Evolutionary conservation across 2,113 vertebrate species (phyloP).

Genomic region (Dasyornis broadbenti): DNA sequence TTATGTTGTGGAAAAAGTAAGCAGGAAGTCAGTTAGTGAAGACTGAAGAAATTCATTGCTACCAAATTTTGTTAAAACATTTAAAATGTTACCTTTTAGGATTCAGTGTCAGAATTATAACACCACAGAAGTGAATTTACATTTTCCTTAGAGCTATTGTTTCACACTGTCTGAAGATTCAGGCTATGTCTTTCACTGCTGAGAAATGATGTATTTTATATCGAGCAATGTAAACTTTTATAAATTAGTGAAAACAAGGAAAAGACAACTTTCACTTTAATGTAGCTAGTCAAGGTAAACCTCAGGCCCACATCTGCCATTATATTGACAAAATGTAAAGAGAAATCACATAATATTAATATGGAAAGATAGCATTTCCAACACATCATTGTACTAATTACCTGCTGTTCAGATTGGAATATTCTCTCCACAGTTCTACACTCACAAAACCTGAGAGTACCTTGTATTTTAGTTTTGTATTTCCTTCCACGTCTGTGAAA

Average conservation of each 20-base stretch:
- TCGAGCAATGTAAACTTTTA: slow-evolving; percentile 43
- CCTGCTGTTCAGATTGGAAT: background rate
- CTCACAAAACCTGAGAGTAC: background rate
- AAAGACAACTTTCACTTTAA: background rate
- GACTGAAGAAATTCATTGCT: background rate
- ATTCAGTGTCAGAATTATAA: slow-evolving; percentile 38
- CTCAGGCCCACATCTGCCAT: background rate
- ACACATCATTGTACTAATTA: background rate
- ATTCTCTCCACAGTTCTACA: background rate
- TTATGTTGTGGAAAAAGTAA: background rate
- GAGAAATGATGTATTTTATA: slow-evolving; percentile 42
- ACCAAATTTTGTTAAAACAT: slow-evolving; percentile 3
- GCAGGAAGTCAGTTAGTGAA: background rate
- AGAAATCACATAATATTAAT: background rate
- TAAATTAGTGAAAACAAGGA: slow-evolving; percentile 47
- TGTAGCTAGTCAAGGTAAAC: slow-evolving; percentile 3
- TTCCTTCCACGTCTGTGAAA: background rate
- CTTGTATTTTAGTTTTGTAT: background rate
- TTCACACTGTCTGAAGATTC: slow-evolving; percentile 53
- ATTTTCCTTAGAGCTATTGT: slow-evolving; percentile 66
- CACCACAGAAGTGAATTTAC: slow-evolving; percentile 58
- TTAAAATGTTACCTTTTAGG: slow-evolving; percentile 45
- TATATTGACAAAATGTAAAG: background rate
- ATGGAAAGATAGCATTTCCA: background rate
- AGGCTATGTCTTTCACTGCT: slow-evolving; percentile 40